These are phyloP conservation scores for Mugil cephalus DNA, from an alignment of 2,113 vertebrate genomes.

Conservation along the genomic window DNA sequence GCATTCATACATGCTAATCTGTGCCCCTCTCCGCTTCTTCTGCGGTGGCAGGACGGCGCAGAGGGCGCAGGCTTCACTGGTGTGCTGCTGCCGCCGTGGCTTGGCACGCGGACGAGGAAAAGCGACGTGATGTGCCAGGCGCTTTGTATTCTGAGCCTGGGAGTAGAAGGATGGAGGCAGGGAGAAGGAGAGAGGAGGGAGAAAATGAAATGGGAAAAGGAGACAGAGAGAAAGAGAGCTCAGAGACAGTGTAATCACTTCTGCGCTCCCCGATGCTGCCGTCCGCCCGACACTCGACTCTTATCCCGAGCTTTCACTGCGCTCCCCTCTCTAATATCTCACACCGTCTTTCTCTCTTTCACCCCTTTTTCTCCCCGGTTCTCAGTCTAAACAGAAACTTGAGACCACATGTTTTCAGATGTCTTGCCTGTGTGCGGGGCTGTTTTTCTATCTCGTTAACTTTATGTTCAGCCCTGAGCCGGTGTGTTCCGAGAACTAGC, in stretches of 20 bases:
- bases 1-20: conserved; percentile 71
- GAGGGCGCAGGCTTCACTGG: conserved; percentile 37
- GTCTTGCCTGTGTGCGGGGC: conserved; percentile 8
- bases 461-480: conserved; percentile 37
- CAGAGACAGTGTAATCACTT: conserved; percentile 68
- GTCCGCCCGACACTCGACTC: conserved; percentile 58
- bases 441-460: conserved; percentile 42
- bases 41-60: conserved; percentile 29
- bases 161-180: conserved; percentile 44
- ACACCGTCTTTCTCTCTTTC: not conserved
- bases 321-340: conserved; percentile 33
- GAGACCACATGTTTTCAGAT: conserved; percentile 20
- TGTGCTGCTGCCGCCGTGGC: conserved; percentile 57
- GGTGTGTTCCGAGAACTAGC: conserved; percentile 35
- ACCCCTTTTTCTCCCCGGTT: not conserved
- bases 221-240: conserved; percentile 45
- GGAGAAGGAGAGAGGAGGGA: conserved; percentile 7
- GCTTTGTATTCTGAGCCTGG: conserved; percentile 72
- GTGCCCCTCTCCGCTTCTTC: conserved; percentile 41
- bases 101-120: conserved; percentile 62
- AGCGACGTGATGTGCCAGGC: conserved; percentile 62
- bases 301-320: conserved; percentile 46
- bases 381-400: conserved; percentile 42
- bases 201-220: conserved; percentile 34
- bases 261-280: conserved; percentile 54